Percentiles rank a stretch among this genome's conserved stretches.
phyloP scores from a whole-genome alignment of 2,113 vertebrate genomes.

The Carassius auratus region DNA sequence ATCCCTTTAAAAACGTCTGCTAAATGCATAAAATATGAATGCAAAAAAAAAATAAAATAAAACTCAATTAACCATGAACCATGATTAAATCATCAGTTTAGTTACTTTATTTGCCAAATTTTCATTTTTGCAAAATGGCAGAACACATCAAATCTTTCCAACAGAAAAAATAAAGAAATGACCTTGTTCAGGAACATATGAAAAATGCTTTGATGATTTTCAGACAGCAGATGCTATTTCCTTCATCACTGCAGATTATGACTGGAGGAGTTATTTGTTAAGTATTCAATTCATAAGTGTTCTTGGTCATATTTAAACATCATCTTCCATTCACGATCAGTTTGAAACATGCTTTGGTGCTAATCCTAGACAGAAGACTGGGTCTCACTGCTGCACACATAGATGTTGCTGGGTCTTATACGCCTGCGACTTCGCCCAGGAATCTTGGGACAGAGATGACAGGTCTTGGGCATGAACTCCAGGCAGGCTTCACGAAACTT shows the following conservation, averaged over 20 bases:
- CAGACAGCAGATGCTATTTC: background rate
- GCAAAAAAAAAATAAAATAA: background rate
- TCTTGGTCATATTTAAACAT: background rate
- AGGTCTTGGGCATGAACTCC: conserved; percentile 85
- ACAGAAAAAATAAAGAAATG: background rate
- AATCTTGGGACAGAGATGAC: conserved; percentile 79
- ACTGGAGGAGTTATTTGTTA: background rate
- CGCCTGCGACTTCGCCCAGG: conserved; percentile 78
- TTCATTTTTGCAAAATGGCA: conserved; percentile 11
- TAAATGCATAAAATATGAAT: background rate
- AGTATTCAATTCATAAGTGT: background rate
- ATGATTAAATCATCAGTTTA: background rate
- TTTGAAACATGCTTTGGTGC: conserved; percentile 38
- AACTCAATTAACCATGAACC: background rate
- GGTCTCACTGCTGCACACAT: conserved; percentile 79
- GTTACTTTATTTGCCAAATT: conserved; percentile 17
- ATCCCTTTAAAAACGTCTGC: no score
- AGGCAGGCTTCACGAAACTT: conserved; percentile 86
- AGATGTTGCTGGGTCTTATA: conserved; percentile 83
- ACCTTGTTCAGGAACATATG: background rate
- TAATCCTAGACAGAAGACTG: conserved; percentile 76
- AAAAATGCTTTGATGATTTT: conserved; percentile 15
- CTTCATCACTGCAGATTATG: background rate
- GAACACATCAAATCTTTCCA: background rate
- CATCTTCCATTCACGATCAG: background rate